Evolutionary conservation across 2,797 vertebrate species (phyloP).

Genomic region (Lemur catta): DNA sequence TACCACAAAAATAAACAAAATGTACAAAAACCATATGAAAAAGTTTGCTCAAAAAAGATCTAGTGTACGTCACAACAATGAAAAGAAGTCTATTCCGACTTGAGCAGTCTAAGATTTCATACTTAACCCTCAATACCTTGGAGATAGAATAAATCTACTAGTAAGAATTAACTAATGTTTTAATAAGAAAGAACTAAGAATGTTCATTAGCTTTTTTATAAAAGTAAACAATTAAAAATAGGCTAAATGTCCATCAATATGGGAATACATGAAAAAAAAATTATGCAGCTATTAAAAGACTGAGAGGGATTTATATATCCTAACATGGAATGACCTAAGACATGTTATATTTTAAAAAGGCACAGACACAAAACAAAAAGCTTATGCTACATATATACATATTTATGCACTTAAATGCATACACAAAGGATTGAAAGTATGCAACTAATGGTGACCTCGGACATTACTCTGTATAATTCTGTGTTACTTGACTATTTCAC

Average conservation of each 20-base stretch:
- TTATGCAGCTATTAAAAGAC: not conserved
- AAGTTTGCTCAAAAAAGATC: not conserved
- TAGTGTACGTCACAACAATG: not conserved
- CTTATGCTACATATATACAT: not conserved
- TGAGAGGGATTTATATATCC: constrained; percentile 1
- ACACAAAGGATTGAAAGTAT: not conserved
- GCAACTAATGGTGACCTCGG: not conserved
- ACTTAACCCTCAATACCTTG: not conserved
- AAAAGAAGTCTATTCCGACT: not conserved
- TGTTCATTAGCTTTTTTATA: constrained; percentile 20
- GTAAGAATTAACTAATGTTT: constrained; percentile 15
- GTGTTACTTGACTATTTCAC: constrained; percentile 8
- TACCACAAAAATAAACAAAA: not conserved
- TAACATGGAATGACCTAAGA: constrained; percentile 17
- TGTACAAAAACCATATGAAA: not conserved
- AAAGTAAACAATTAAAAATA: not conserved
- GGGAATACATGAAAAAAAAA: not conserved
- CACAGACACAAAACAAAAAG: not conserved
- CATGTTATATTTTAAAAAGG: not conserved
- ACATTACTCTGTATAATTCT: not conserved
- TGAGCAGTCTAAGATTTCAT: not conserved
- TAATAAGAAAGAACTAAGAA: constrained; percentile 16
- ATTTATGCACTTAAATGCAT: constrained; percentile 13
- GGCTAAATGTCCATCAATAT: not conserved
- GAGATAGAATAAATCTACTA: constrained; percentile 19